Evolutionary conservation across 1,140 invertebrate species (phyloP).

Genomic region (Sitophilus oryzae): DNA sequence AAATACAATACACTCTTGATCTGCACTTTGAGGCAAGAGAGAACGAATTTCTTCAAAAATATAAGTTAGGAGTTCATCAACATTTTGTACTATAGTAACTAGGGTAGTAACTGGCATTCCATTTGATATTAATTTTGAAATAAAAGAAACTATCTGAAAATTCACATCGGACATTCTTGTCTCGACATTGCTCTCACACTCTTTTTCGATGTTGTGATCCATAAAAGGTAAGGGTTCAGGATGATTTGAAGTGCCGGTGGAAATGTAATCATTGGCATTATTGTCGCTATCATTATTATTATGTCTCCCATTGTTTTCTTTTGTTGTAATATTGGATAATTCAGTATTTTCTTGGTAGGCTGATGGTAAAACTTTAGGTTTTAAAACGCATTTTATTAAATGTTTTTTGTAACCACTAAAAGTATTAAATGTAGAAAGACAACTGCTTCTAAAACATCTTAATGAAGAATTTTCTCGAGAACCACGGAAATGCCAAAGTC

Average conservation of each 20-base stretch:
- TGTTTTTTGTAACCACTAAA: constrained; percentile 16
- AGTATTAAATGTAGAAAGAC: constrained; percentile 3
- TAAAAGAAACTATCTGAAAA: constrained; percentile 5
- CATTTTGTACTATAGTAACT: constrained; percentile 1
- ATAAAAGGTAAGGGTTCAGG: neutral
- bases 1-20: neutral
- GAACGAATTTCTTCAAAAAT: neutral
- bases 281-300: neutral
- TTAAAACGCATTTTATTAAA: constrained; percentile 12
- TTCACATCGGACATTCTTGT: neutral
- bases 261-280: neutral
- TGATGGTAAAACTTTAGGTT: too few relatives aligned
- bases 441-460: constrained; percentile 6
- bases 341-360: too few relatives aligned
- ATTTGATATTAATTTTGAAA: constrained; percentile 4
- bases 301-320: too few relatives aligned
- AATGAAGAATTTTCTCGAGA: neutral
- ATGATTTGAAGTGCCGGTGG: neutral
- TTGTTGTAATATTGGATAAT: too few relatives aligned
- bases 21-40: neutral
- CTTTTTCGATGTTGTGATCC: neutral
- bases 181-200: neutral
- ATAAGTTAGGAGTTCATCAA: constrained; percentile 5
- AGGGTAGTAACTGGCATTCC: constrained; percentile 7
- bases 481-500: too few relatives aligned